Evolutionary conservation across 2,888 invertebrate genomes (phyloP).

Genomic region (Trissolcus brochymenae): DNA sequence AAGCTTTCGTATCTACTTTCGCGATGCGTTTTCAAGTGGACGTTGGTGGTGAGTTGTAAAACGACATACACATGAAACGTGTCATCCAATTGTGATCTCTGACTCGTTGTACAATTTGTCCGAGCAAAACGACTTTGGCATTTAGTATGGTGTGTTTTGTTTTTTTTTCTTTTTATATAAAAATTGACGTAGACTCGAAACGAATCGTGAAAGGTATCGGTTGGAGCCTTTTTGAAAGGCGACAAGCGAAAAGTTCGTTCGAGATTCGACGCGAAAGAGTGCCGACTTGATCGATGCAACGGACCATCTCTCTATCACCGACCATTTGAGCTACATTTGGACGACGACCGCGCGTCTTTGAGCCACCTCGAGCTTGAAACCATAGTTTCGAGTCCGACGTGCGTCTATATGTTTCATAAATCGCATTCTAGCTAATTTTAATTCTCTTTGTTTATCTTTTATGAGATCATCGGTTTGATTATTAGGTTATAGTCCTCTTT

Average conservation of each 20-base stretch:
- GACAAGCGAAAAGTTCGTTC: constrained; percentile 39
- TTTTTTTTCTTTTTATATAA: not conserved
- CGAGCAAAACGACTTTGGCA: constrained; percentile 22
- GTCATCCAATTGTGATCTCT: constrained; percentile 3
- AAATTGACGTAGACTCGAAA: constrained; percentile 15
- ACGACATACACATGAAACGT: not conserved
- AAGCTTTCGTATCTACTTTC: constrained; percentile 19
- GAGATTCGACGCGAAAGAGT: constrained; percentile 47
- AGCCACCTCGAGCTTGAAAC: constrained; percentile 52
- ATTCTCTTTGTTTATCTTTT: constrained; percentile 75
- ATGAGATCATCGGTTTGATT: constrained; percentile 77
- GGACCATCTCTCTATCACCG: constrained; percentile 35
- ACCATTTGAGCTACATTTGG: constrained; percentile 39
- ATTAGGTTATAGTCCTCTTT: constrained; percentile 76
- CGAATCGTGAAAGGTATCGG: constrained; percentile 18
- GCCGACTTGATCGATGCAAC: constrained; percentile 24
- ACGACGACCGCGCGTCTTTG: constrained; percentile 56
- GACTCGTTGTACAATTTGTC: not conserved
- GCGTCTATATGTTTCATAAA: constrained; percentile 58
- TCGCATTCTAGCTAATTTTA: constrained; percentile 69
- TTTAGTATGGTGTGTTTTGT: not conserved
- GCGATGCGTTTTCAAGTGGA: constrained; percentile 23
- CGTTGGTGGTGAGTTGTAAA: constrained; percentile 4
- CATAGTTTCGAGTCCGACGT: constrained; percentile 31
- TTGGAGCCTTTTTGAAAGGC: constrained; percentile 23